Evolutionary conservation across 2,113 vertebrate species (phyloP), one percentile per base, ranked within the genome.

Genomic region (Hydropotes inermis): DNA sequence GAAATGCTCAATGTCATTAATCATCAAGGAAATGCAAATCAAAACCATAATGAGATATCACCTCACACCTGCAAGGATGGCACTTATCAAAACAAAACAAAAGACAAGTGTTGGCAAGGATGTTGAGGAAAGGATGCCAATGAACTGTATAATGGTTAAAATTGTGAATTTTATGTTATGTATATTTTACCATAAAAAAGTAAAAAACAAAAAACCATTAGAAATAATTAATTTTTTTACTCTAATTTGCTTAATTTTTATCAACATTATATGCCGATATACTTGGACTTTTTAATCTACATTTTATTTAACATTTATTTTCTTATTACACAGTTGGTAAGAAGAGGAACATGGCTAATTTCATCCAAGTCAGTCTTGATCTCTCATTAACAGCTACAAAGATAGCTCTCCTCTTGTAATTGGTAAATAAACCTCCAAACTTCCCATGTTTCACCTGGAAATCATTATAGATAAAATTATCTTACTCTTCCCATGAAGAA

Each of bases 221-320:
- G 16, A 94, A 92, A 82, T 55, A 67, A 94, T 90, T 94, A 97
- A 88, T 92, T 95, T 97, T 93, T 85, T 84, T 92, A 55, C 23
- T 93, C 78, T 33, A 13, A 79, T 96, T 91, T 94, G 33, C 43
- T 97, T 97, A 89, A 95, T 60, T 96, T 84, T 90, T 96, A 67
- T 50, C 82, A 92, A 83, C 79, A 91, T 85, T 96, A 93, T 79
- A 97, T 91, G 58, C 76, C 28, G 94, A 85, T 93, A 94, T 76
- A 96, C 47, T 88, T 58, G 57, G 39, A 23, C 47, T 28, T 91
- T 96, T 94, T 81, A 92, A 43, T 91, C 30, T 93, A 76, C 6
- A 83, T 67, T 97, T 93, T 82, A 94, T 61, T 90, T 89, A 94
- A 86, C 43, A 88, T 97, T 91, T 86, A 57, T 43, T 95, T 95